Evolutionary conservation across 2,797 vertebrate species (phyloP).

Genomic region (Pseudomugil gertrudae): DNA sequence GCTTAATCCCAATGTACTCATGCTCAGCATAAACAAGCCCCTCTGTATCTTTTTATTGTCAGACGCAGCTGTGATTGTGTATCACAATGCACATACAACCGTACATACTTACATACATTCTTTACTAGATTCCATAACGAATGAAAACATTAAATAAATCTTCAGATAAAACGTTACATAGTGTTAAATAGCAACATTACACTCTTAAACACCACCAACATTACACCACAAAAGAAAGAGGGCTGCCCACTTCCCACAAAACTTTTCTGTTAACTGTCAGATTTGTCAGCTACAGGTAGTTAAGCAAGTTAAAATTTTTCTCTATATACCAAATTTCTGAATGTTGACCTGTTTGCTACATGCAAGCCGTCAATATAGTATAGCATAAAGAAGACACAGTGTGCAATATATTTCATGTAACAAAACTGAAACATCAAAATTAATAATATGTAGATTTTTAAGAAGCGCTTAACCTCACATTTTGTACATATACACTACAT

Average conservation of each 20-base stretch:
- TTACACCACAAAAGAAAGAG: neutral
- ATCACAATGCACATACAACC: slow-evolving; percentile 14
- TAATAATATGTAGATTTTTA: neutral
- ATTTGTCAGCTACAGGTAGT: neutral
- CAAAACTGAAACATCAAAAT: neutral
- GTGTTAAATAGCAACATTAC: neutral
- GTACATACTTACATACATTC: too few species aligned
- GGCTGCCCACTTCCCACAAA: neutral
- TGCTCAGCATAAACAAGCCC: slow-evolving; percentile 33
- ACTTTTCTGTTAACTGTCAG: neutral
- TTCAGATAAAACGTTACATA: neutral
- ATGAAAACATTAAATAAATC: neutral
- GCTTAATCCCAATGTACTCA: slow-evolving; percentile 34
- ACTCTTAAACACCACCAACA: too few species aligned
- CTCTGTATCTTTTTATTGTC: slow-evolving; percentile 22
- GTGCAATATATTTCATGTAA: neutral
- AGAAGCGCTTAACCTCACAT: neutral
- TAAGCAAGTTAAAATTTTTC: neutral
- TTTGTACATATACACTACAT: neutral
- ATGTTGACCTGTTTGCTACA: neutral
- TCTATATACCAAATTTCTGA: neutral
- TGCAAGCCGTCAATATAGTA: neutral
- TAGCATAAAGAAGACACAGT: neutral
- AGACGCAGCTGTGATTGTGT: slow-evolving; percentile 20
- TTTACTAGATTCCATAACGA: slow-evolving; percentile 8